Base-by-base conservation (phyloP, 2,797 vertebrate species). In the Lepilemur septentrionalis region DNA sequence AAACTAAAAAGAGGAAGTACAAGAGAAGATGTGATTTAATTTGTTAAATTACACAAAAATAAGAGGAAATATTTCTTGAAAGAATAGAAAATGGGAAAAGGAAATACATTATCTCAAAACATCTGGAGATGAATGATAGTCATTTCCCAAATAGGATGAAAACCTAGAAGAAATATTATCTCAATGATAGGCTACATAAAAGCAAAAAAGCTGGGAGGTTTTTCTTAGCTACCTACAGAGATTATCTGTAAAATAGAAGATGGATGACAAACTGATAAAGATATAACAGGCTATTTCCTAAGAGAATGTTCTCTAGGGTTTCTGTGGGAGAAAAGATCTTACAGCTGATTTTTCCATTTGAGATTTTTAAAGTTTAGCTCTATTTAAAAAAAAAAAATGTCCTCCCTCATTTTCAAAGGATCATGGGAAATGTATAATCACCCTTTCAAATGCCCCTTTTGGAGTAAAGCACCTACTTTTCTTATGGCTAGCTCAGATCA, bases 51-150 rank as follows among this genome's bases (percentile, higher is more conserved):
- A 95, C 14, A 67, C 43, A 94, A 93, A 23, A 94, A 92, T 95
- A 95, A 91, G 80, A 90, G 81, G 72, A 97, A 96, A 79, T 96
- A 65, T 48, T 76, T 91, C 50, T 67, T 94, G 57, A 94, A 87
- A 97, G 57, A 97, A 90, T 95, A 78, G 50, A 91, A 97, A 96
- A 92, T 43, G 41, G 38, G 17, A 43, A 96, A 91, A 95, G 63
- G 82, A 91, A 95, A 88, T 63, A 72, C 30, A 92, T 97, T 96
- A 95, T 82, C 92, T 96, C 46, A 94, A 97, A 97, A 96, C 83
- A 95, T 97, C 91, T 97, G 97, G 96, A 92, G 70, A 95, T 69
- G 76, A 97, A 97, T 95, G 93, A 91, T 59, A 96, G 89, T 89
- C 69, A 93, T 69, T 94, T 81, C 75, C 57, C 55, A 96, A 95